Evolutionary conservation across 2,888 invertebrate species (phyloP), one percentile per base, ranked within the genome.

Genomic region (Panopea generosa): DNA sequence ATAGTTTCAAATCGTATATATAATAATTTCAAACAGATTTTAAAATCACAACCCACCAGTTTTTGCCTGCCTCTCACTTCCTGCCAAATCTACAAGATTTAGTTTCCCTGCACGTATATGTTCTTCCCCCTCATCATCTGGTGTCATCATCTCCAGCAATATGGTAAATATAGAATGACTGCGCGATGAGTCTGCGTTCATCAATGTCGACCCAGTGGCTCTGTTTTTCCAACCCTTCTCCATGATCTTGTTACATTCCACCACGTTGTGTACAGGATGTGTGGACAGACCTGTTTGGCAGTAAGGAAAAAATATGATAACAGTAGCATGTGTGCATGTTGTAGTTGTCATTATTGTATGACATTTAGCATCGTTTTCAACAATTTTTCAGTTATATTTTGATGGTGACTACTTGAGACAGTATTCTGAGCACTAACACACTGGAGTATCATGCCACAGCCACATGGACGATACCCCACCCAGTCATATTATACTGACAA

Each of bases 111-210:
- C 94, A 78, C 95, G 90, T 45, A 96, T 95, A 74, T 94, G 93
- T 56, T 94, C 93, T 63, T 94, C 93, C 1, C 92, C 93, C 50
- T 93, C 92, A 16, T 91, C 91, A 57, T 93, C 93, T 20, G 94
- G 93, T 2, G 95, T 94, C 88, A 96, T 95, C 92, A 96, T 96
- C 92, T 98, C 97, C 40, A 97, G 93, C 76, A 95, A 95, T 52
- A 97, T 95, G 2, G 96, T 96, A 91, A 98, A 96, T 77, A 97
- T 97, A 18, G 97, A 96, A 92, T 97, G 97, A 61, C 96, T 96
- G 65, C 97, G 94, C 0, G 97, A 97, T 65, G 93, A 93, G 72
- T 95, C 96, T 1, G 96, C 96, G 91, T 97, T 97, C 97, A 97
- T 97, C 57, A 96, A 94, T 0, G 97, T 98, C 0, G 97, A 95